Evolutionary conservation across 2,113 vertebrate genomes (phyloP).

Genomic region (Dicentrarchus labrax): DNA sequence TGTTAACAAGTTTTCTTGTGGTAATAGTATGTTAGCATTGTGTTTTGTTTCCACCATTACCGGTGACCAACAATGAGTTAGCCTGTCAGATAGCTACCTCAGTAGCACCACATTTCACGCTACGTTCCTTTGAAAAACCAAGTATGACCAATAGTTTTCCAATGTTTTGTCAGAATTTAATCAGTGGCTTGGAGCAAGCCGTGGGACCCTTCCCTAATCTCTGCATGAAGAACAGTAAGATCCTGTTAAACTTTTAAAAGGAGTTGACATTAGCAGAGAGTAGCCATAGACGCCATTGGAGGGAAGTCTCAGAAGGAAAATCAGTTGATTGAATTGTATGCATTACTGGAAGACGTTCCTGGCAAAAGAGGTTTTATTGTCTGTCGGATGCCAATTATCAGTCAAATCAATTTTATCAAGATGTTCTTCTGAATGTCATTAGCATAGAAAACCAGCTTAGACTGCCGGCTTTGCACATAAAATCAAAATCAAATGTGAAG

Average conservation of each 20-base stretch:
- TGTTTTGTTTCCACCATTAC: neutral
- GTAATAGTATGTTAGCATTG: neutral
- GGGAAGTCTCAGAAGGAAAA: slow-evolving; percentile 2
- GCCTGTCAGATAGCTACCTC: neutral
- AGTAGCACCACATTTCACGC: neutral
- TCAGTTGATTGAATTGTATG: neutral
- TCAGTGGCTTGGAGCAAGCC: neutral
- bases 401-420: slow-evolving; percentile 52
- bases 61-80: neutral
- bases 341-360: slow-evolving; percentile 11
- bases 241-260: neutral
- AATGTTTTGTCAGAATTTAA: neutral
- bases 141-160: no score
- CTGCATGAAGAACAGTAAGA: neutral
- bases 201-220: neutral
- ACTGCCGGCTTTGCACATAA: slow-evolving; percentile 26
- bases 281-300: neutral
- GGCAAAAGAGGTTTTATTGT: slow-evolving; percentile 34
- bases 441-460: slow-evolving; percentile 13
- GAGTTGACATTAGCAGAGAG: neutral
- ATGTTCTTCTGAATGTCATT: slow-evolving; percentile 38
- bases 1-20: neutral
- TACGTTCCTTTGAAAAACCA: neutral
- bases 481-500: slow-evolving; percentile 42
- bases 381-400: slow-evolving; percentile 24